A percentile compares a stretch with the other conserved stretches of the same genome.
phyloP scores from a whole-genome alignment of 2,797 vertebrate genomes.

The Crypturellus tataupa region DNA sequence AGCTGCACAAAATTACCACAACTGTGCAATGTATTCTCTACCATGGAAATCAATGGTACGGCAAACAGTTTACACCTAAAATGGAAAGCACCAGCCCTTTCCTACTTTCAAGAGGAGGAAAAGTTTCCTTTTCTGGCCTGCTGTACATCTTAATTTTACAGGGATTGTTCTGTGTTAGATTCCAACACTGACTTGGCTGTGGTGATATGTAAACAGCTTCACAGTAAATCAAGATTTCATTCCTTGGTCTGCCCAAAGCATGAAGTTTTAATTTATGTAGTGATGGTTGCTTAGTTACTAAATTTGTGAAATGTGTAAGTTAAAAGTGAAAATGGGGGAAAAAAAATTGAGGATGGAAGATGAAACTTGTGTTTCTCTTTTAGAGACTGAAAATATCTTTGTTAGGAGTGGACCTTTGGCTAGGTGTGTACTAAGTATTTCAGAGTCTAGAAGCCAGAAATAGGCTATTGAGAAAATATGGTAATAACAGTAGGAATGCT shows the following conservation, averaged over 20 bases:
- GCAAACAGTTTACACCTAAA: neutral
- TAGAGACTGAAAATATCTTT: conserved; percentile 28
- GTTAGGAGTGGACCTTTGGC: conserved; percentile 75
- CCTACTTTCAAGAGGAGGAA: neutral
- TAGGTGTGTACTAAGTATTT: conserved; percentile 86
- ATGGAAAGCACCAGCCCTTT: neutral
- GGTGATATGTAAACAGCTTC: neutral
- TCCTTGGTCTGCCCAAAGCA: neutral
- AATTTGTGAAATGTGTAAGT: neutral
- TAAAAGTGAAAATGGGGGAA: neutral
- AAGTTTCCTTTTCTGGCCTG: neutral
- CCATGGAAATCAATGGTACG: neutral
- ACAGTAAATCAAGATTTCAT: neutral
- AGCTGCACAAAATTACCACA: neutral
- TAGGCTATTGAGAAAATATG: conserved; percentile 82
- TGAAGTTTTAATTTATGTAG: neutral
- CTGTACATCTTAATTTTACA: neutral
- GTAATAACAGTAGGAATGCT: conserved; percentile 68
- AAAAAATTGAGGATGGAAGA: neutral
- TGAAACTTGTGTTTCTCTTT: neutral
- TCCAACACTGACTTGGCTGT: neutral
- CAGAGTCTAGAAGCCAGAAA: conserved; percentile 81
- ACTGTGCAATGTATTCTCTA: neutral
- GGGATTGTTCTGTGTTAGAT: neutral
- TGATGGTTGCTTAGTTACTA: neutral